Evolutionary conservation across 2,888 invertebrate genomes (phyloP).

Genomic region (Zaprionus bogoriensis): DNA sequence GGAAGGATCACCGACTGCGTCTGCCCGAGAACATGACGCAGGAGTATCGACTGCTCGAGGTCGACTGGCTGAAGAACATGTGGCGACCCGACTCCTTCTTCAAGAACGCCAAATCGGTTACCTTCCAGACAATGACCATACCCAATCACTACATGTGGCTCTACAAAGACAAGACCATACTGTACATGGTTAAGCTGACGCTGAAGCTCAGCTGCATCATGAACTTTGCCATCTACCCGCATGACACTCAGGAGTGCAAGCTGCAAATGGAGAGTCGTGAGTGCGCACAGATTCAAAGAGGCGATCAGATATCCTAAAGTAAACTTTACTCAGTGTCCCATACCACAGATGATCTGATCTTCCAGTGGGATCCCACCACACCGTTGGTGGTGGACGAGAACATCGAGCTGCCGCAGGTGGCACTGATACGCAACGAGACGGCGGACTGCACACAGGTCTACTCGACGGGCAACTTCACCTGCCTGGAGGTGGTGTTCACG

Average conservation of each 20-base stretch:
- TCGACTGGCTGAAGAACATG: conserved; percentile 95
- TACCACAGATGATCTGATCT: conserved; percentile 93
- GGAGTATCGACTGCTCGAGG: conserved; percentile 93
- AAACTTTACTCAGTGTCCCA: conserved; percentile 88
- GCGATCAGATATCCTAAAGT: neutral
- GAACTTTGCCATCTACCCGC: conserved; percentile 97
- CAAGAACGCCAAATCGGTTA: conserved; percentile 96
- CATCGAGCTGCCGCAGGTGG: conserved; percentile 94
- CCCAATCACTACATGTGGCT: conserved; percentile 97
- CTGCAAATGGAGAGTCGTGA: conserved; percentile 97
- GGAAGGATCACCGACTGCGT: conserved; percentile 94
- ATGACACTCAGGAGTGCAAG: conserved; percentile 96
- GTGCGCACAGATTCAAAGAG: conserved; percentile 77
- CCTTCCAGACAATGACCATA: conserved; percentile 97
- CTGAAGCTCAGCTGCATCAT: conserved; percentile 95
- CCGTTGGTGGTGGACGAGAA: conserved; percentile 94
- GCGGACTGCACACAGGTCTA: conserved; percentile 92
- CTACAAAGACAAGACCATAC: conserved; percentile 92
- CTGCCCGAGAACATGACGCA: conserved; percentile 96
- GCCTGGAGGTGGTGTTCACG: conserved; percentile 94
- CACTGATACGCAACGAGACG: conserved; percentile 93
- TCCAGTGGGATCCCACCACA: conserved; percentile 94
- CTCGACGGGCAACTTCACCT: conserved; percentile 91
- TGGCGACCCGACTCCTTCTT: conserved; percentile 97
- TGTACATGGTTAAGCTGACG: conserved; percentile 94